Evolutionary conservation across 2,113 vertebrate species (phyloP).

Genomic region (Puma concolor): DNA sequence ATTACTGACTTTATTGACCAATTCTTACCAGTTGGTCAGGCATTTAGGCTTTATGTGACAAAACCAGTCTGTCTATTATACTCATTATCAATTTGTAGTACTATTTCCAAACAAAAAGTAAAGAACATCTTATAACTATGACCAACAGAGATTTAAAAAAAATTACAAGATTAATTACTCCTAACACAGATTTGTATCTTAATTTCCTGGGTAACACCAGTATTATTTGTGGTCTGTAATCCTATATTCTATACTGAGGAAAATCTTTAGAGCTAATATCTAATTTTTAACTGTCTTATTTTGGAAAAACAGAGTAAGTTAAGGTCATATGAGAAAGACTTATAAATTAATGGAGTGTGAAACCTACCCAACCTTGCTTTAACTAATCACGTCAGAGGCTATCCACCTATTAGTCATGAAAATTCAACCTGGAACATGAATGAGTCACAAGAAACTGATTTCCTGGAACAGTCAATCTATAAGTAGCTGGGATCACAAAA

Average conservation of each 20-base stretch:
- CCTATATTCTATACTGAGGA: not conserved
- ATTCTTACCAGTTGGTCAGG: slow-evolving; percentile 39
- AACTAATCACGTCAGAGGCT: slow-evolving; percentile 57
- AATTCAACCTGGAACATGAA: slow-evolving; percentile 67
- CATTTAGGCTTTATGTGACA: not conserved
- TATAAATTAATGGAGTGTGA: slow-evolving; percentile 73
- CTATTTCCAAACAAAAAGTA: slow-evolving; percentile 4
- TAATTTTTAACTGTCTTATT: slow-evolving; percentile 61
- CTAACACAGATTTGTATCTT: slow-evolving; percentile 38
- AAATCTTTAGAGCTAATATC: slow-evolving; percentile 37
- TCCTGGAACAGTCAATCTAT: slow-evolving; percentile 40
- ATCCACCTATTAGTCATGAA: slow-evolving; percentile 62
- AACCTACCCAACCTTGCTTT: slow-evolving; percentile 61
- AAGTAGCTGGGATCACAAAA: slow-evolving; percentile 47
- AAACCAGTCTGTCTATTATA: slow-evolving; percentile 8
- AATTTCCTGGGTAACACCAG: slow-evolving; percentile 36
- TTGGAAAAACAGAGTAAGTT: slow-evolving; percentile 57
- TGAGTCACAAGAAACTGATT: slow-evolving; percentile 64
- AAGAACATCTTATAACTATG: slow-evolving; percentile 28
- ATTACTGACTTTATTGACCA: not conserved
- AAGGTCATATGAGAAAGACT: slow-evolving; percentile 65
- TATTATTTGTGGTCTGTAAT: slow-evolving; percentile 26
- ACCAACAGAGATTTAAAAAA: not conserved
- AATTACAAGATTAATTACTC: slow-evolving; percentile 38
- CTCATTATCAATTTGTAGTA: slow-evolving; percentile 11